Base-by-base conservation (phyloP, 1,140 invertebrate species). In the Panagrolaimus sp. region DNA sequence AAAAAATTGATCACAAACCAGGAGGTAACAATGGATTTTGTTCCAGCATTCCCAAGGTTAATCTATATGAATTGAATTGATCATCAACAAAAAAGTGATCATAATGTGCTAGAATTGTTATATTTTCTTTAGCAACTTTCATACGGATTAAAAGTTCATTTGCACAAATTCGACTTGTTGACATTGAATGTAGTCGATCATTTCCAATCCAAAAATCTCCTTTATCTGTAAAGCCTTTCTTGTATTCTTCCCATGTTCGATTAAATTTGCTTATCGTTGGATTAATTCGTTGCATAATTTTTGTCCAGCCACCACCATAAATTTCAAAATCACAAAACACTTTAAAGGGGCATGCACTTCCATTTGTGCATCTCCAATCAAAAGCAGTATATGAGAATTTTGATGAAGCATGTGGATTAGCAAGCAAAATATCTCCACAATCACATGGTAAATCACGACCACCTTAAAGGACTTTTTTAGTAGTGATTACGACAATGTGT, bases 151-250 rank as follows among this genome's bases (percentile, higher is more conserved):
- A 47, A 25, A 72, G 44, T 42, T 72, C 70, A 27, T 71, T 72
- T 31, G 57, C 57, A 57, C 70, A 72, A 14, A 65, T 20, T 31
- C 70, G 25, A 25, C 69, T 53, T 13, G 69, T 47, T 13, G 70
- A 73, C 44, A 72, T 27, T 27, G 72, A 74, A 43, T 72, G 70
- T 14, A 72, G 43, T 1, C 70, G 51, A 46, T 72, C 70, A 46
- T 72, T 72, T 48, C 70, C 70, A 11, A 72, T 45, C 69, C 69
- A 72, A 57, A 72, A 72, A n/a, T 72, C 70, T 25, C 46, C 47
- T 48, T 74, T 23, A 20, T 51, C 46, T 8, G 72, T 69, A 25
- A 72, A 72, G 5, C 70, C 70, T 1, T 16, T 23, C 46, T 72
- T 72, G 43, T 72, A 72, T 44, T 72, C 70, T 13, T 53, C 27